phyloP scores from a whole-genome alignment of 1,140 invertebrate species.

The Bombyx mandarina region DNA sequence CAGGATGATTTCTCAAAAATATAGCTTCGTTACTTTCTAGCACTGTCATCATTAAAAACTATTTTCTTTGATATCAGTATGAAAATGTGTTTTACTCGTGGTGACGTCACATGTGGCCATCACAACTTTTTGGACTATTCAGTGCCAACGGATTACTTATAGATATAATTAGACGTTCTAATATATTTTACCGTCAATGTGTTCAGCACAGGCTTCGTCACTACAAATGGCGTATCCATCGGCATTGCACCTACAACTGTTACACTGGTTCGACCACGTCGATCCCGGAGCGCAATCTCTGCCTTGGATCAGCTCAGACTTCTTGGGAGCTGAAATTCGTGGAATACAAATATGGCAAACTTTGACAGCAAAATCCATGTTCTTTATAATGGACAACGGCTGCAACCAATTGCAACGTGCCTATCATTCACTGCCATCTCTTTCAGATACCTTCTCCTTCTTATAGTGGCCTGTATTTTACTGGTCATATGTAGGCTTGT shows the following conservation, averaged over 20 bases:
- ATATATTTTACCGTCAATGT: slow-evolving; percentile 20
- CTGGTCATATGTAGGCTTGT: too few species aligned
- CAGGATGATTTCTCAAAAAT: neutral
- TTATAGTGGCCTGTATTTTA: too few species aligned
- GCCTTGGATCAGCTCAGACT: slow-evolving; percentile 17
- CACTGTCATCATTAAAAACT: neutral
- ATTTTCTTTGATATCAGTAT: neutral
- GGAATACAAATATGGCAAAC: neutral
- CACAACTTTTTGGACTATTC: neutral
- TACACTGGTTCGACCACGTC: slow-evolving; percentile 53
- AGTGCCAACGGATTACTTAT: neutral
- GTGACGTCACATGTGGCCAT: neutral
- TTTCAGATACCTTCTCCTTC: too few species aligned
- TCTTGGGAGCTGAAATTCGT: slow-evolving; percentile 3
- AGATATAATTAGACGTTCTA: neutral
- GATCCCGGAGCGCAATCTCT: slow-evolving; percentile 46
- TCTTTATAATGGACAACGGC: too few species aligned
- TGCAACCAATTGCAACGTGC: neutral
- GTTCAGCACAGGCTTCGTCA: slow-evolving; percentile 21
- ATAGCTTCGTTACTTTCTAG: neutral
- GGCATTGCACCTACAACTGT: slow-evolving; percentile 43
- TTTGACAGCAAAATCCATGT: too few species aligned
- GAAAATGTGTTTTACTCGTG: neutral
- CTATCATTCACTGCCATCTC: too few species aligned
- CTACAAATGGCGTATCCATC: slow-evolving; percentile 40